Conservation (phyloP, 2,113 vertebrate genomes). For the Saguinus imperator region DNA sequence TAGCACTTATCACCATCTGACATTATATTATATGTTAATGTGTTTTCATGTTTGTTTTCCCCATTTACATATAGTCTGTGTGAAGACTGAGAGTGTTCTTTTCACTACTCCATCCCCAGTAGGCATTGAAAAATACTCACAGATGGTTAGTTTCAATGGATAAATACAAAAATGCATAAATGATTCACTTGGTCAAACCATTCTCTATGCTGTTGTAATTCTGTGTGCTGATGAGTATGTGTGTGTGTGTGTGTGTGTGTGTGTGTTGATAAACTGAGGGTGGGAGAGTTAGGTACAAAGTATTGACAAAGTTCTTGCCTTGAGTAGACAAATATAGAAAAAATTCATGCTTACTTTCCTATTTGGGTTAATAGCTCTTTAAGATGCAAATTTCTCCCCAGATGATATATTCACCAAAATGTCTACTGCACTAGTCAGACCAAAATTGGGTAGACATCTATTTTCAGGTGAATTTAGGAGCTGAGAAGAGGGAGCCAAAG, state of each 20-base stretch:
- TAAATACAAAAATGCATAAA: not conserved
- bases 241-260: not conserved
- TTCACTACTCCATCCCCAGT: not conserved
- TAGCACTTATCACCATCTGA: not conserved
- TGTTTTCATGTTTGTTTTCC: not conserved
- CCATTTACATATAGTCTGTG: not conserved
- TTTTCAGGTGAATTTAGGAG: not conserved
- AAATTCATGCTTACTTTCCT: not conserved
- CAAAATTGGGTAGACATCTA: not conserved
- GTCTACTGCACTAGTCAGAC: not conserved
- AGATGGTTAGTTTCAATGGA: not conserved
- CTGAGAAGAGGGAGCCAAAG: not conserved
- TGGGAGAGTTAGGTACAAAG: not conserved
- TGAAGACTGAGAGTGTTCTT: not conserved
- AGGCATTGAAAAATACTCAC: constrained; percentile 26
- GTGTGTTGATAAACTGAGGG: not conserved
- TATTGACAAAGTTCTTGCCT: not conserved
- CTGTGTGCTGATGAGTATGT: not conserved
- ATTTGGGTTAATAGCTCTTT: not conserved
- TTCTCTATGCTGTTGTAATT: not conserved
- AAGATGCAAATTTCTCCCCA: not conserved
- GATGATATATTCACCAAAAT: not conserved
- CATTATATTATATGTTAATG: not conserved
- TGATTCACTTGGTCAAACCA: not conserved
- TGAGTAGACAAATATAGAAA: not conserved